Evolutionary conservation across 1,140 invertebrate genomes (phyloP).

Genomic region (Phymorhynchus buccinoides): DNA sequence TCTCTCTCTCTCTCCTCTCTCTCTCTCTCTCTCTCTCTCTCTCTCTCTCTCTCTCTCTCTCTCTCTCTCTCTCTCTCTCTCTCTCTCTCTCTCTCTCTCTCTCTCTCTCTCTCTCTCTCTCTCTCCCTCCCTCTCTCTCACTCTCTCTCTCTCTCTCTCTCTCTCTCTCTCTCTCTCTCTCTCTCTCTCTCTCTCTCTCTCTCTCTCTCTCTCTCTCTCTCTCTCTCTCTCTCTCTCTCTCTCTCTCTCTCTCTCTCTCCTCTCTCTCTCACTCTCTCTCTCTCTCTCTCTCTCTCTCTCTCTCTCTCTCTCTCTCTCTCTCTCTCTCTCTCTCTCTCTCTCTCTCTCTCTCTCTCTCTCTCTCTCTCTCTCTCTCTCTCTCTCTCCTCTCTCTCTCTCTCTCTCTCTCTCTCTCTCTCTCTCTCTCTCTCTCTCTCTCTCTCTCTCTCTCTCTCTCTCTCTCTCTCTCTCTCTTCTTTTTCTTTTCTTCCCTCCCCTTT

Average conservation of each 20-base stretch:
- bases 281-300: no score
- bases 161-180: conserved; percentile 13
- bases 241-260: conserved; percentile 1
- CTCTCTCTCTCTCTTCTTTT: no score
- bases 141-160: conserved; percentile 17
- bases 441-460: conserved; percentile 17
- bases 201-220: no score
- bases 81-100: not conserved
- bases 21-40: no score
- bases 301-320: no score
- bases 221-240: not conserved
- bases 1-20: no score
- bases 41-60: no score
- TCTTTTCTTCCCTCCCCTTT: no score
- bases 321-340: not conserved
- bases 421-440: not conserved
- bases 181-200: not conserved
- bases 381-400: not conserved
- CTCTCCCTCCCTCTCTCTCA: not conserved
- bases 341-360: not conserved
- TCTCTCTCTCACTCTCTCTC: no score
- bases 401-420: not conserved
- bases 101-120: not conserved
- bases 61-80: not conserved
- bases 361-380: not conserved